Evolutionary conservation across 2,888 invertebrate genomes (phyloP), one percentile per base, ranked within the genome.

Genomic region (Mechanitis mazaeus): DNA sequence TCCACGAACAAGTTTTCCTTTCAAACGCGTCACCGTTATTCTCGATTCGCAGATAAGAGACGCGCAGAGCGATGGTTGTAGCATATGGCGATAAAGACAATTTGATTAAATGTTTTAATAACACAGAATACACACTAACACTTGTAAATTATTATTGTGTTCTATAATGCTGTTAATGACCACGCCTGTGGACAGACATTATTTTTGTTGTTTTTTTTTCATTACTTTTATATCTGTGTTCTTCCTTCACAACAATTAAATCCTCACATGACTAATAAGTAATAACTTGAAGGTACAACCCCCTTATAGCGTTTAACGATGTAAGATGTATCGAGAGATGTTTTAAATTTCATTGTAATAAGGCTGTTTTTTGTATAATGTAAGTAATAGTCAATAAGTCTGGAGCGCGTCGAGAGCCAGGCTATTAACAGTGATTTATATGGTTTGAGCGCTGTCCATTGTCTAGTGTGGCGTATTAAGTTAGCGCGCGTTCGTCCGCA

Each of bases 361-460:
- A 67, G 61, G 64, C 58, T 57, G 57, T 68, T 69, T 66, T 68
- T 65, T 67, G 64, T 68, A 69, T 69, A 76, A 71, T 75, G 68
- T 71, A 71, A 72, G 71, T 76, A 75, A 72, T 74, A 78, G 78
- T 76, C 79, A 75, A 81, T 83, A 81, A 78, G 74, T 81, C 80
- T 73, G 78, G 70, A 79, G 71, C 77, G 75, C 77, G 78, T 79
- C 79, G 79, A 75, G 79, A 75, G 70, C 72, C 74, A 69, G 64
- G 72, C 79, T 77, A 80, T 81, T 81, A 81, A 64, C 59, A 64
- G 71, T 81, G 81, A 84, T 85, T 83, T 84, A 85, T 81, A 72
- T 70, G 72, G 72, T 64, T 66, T 72, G 74, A 69, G 69, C 71
- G 65, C 64, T 70, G 71, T 80, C 79, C 83, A 85, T 85, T 84